Conservation (phyloP, 2,888 invertebrate species). For the Erebia palarica region DNA sequence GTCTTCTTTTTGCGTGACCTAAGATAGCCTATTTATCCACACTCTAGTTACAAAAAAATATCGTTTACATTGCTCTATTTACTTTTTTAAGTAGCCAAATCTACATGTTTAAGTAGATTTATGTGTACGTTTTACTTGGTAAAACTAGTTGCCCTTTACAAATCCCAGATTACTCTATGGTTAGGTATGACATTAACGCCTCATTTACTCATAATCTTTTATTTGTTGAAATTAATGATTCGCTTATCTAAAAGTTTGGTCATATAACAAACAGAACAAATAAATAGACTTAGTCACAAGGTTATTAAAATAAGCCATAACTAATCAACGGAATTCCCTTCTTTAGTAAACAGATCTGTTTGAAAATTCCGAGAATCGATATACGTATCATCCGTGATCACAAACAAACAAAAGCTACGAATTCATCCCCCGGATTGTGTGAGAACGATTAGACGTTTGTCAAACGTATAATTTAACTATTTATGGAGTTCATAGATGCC, state of each 20-base stretch:
- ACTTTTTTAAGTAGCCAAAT: not conserved
- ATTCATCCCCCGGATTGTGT: not conserved
- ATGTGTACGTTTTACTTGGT: not conserved
- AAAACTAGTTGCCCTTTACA: not conserved
- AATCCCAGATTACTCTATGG: not conserved
- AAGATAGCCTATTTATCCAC: too few species aligned
- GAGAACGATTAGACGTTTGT: too few species aligned
- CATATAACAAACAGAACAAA: not conserved
- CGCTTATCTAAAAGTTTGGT: not conserved
- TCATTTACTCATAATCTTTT: conserved; percentile 11
- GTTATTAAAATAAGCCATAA: conserved; percentile 17
- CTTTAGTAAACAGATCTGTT: conserved; percentile 35
- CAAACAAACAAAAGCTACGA: conserved; percentile 34
- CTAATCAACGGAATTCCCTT: conserved; percentile 30
- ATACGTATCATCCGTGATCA: conserved; percentile 8
- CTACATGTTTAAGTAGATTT: not conserved
- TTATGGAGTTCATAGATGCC: too few species aligned
- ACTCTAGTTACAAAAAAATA: not conserved
- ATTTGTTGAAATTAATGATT: conserved; percentile 9
- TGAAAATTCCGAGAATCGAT: conserved; percentile 41
- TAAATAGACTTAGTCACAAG: conserved; percentile 20
- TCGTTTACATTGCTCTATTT: not conserved
- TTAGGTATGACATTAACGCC: not conserved
- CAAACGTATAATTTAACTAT: too few species aligned
- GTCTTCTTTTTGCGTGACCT: too few species aligned